phyloP scores from a whole-genome alignment of 2,797 vertebrate species.

The Macrochelys suwanniensis region DNA sequence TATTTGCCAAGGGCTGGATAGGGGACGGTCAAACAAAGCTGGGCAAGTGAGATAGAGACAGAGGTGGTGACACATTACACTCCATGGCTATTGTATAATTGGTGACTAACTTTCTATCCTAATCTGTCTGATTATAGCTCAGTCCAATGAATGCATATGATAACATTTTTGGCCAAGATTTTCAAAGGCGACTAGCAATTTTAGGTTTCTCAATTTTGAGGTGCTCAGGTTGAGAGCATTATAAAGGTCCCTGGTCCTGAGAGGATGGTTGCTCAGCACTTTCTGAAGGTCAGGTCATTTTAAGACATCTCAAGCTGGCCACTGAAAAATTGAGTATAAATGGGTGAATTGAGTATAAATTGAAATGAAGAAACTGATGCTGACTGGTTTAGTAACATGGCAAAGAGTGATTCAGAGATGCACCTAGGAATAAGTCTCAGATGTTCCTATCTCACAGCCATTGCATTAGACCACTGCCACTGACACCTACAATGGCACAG shows the following conservation, averaged over 20 bases:
- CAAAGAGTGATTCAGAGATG: neutral
- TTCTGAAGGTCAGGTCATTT: neutral
- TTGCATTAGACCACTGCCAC: slow-evolving; percentile 25
- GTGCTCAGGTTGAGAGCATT: fast-evolving
- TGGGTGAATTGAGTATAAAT: neutral
- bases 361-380: neutral
- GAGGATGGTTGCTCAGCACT: neutral
- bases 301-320: neutral
- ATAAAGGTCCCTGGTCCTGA: neutral
- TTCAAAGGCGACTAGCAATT: neutral
- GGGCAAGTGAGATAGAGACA: fast-evolving
- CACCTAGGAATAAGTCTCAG: slow-evolving; percentile 28
- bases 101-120: neutral
- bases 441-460: slow-evolving; percentile 1
- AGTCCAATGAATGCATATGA: neutral
- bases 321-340: neutral
- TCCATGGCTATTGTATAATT: fast-evolving
- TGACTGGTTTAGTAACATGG: neutral
- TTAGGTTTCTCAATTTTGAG: neutral
- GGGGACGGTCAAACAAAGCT: neutral
- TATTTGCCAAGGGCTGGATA: neutral
- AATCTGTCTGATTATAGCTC: neutral
- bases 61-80: fast-evolving
- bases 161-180: neutral
- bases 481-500: neutral